Conservation (phyloP, 2,113 vertebrate species). For the Pan paniscus region DNA sequence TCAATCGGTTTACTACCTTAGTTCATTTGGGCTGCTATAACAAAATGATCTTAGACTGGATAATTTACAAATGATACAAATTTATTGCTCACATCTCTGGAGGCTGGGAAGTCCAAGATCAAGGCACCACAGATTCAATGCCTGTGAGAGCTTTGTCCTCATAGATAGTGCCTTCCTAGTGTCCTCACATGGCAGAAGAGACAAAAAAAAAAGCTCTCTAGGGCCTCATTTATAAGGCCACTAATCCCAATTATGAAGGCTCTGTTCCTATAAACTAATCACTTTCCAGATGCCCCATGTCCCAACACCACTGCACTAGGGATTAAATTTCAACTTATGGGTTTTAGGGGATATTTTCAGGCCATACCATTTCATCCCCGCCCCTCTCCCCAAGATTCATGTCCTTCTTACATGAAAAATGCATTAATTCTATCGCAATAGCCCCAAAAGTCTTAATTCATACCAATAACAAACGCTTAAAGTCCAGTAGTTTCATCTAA, state of each 20-base stretch:
- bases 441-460: not conserved
- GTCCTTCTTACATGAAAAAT: not conserved
- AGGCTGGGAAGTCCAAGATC: not conserved
- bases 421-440: not conserved
- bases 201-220: not conserved
- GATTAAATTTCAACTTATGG: not conserved
- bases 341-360: not conserved
- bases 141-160: not conserved
- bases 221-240: not conserved
- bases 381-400: not conserved
- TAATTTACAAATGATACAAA: not conserved
- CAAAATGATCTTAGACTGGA: not conserved
- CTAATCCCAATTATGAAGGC: not conserved
- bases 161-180: too few species aligned
- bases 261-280: not conserved
- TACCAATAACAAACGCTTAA: not conserved
- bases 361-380: not conserved
- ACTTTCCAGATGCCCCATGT: not conserved
- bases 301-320: not conserved
- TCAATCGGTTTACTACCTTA: not conserved
- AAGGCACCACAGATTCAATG: not conserved
- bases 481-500: not conserved
- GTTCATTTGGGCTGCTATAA: not conserved
- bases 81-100: not conserved
- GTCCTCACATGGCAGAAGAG: not conserved